Percentiles rank a stretch among this genome's conserved stretches.
phyloP scores from a whole-genome alignment of 1,140 invertebrate species.

The Carcinoscorpius rotundicauda region DNA sequence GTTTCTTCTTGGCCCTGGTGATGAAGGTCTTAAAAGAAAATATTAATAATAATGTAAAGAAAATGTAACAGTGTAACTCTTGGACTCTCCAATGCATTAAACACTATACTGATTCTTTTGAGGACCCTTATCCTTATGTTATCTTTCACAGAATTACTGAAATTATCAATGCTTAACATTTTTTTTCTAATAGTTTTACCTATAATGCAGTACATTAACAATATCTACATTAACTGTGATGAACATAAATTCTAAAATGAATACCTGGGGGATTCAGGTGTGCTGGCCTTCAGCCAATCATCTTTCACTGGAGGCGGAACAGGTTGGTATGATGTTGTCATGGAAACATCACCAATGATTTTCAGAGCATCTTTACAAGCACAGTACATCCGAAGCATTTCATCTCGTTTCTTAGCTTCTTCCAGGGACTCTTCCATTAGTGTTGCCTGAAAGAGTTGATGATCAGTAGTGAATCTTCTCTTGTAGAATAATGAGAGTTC shows the following conservation, averaged over 20 bases:
- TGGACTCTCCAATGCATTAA: conserved; percentile 6
- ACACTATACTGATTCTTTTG: conserved; percentile 11
- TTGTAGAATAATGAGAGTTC: no score
- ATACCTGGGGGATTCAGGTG: conserved; percentile 40
- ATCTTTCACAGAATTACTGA: conserved; percentile 7
- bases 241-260: neutral
- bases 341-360: conserved; percentile 96
- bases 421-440: conserved; percentile 99
- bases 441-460: conserved; percentile 47
- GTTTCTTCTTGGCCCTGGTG: conserved; percentile 1
- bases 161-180: conserved; percentile 1
- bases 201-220: no score
- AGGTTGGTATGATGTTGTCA: conserved; percentile 87
- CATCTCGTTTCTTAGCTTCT: conserved; percentile 90
- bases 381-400: conserved; percentile 98
- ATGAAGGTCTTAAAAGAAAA: conserved; percentile 6
- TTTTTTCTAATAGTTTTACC: neutral
- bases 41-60: neutral
- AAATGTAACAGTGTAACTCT: neutral
- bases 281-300: conserved; percentile 32
- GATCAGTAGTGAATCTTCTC: no score
- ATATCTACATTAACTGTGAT: no score
- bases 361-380: conserved; percentile 94
- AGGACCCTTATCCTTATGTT: conserved; percentile 11
- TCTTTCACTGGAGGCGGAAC: conserved; percentile 40